A percentile compares a stretch with the other conserved stretches of the same genome.
Evolutionary conservation across 92 coral and sea anemone genomes (phyloP).

Genomic region (Porites lobata): DNA sequence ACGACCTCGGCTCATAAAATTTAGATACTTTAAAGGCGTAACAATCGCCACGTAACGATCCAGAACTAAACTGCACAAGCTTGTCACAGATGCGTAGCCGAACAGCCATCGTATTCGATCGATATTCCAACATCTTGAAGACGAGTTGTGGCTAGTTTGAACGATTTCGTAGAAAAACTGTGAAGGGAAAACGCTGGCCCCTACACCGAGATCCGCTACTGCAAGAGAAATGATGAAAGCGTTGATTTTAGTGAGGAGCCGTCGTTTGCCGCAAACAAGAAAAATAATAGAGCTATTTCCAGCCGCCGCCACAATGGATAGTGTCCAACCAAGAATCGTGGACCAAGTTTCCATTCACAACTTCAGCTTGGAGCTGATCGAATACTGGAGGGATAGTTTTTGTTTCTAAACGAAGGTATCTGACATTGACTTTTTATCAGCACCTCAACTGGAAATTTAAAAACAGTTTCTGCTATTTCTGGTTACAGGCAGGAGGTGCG

Average conservation of each 20-base stretch:
- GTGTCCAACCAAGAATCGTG: not conserved
- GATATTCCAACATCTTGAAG: not conserved
- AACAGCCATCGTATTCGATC: not conserved
- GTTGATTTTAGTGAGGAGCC: not conserved
- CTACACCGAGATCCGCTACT: not conserved
- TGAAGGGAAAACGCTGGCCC: not conserved
- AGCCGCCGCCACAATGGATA: not conserved
- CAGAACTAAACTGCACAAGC: not conserved
- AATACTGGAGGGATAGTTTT: too few relatives aligned
- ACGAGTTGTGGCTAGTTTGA: not conserved
- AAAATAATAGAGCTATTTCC: not conserved
- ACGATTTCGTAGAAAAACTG: not conserved
- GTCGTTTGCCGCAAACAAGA: not conserved
- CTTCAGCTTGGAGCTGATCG: not conserved
- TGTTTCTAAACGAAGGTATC: too few relatives aligned
- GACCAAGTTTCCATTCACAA: not conserved
- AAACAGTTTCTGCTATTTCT: too few relatives aligned
- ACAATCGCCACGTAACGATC: not conserved
- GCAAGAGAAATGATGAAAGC: not conserved
- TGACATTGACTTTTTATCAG: too few relatives aligned
- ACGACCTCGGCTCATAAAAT: not conserved
- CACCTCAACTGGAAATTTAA: too few relatives aligned
- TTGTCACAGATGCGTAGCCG: not conserved
- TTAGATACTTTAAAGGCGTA: not conserved
- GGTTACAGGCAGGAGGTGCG: too few relatives aligned